Percentiles rank a stretch among this genome's conserved stretches.
Conservation (phyloP, 2,888 invertebrate genomes). For the Ophion slaviceki region DNA sequence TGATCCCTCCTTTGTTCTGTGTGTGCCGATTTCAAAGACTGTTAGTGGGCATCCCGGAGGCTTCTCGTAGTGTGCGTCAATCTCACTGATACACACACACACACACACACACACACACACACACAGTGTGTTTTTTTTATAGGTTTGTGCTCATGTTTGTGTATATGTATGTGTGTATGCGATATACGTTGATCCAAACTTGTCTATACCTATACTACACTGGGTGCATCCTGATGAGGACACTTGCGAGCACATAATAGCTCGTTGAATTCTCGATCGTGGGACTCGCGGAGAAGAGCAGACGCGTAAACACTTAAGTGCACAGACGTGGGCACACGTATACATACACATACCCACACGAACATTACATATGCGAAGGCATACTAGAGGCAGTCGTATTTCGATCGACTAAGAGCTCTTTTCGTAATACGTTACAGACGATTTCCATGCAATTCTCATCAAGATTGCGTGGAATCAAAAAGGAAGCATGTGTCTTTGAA, state of each 20-base stretch:
- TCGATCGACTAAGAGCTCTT: constrained; percentile 6
- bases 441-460: constrained; percentile 4
- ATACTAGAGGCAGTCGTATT: constrained; percentile 16
- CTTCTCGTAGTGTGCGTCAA: constrained; percentile 8
- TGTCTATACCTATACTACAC: constrained; percentile 29
- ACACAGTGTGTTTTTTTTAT: no score
- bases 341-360: not conserved
- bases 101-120: no score
- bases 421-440: not conserved
- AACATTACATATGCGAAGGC: not conserved
- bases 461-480: constrained; percentile 34
- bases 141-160: not conserved
- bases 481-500: not conserved
- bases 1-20: constrained; percentile 6
- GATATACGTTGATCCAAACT: constrained; percentile 15
- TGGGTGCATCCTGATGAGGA: constrained; percentile 57
- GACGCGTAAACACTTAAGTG: not conserved
- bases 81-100: no score
- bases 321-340: not conserved
- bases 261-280: constrained; percentile 57
- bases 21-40: constrained; percentile 35
- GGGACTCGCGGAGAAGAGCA: constrained; percentile 31
- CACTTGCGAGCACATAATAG: constrained; percentile 34
- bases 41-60: constrained; percentile 12
- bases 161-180: not conserved